Evolutionary conservation across 2,888 invertebrate genomes (phyloP).

Genomic region (Endotricha flammealis): DNA sequence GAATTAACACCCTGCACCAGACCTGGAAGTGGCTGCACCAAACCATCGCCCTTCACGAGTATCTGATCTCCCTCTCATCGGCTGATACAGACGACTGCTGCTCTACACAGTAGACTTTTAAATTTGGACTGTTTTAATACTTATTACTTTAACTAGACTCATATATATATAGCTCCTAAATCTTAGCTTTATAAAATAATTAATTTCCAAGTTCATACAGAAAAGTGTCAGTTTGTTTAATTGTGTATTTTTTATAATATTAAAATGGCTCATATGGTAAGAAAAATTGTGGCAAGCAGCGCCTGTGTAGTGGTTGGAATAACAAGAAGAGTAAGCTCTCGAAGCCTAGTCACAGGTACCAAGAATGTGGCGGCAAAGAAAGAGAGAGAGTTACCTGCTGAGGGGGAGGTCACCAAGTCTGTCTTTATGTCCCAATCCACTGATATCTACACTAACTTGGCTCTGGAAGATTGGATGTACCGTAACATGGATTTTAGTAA

Average conservation of each 20-base stretch:
- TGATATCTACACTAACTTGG: slow-evolving; percentile 95
- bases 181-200: background rate
- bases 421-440: slow-evolving; percentile 95
- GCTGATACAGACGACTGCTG: slow-evolving; percentile 81
- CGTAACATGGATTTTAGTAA: slow-evolving; percentile 89
- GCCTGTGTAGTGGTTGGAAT: slow-evolving; percentile 59
- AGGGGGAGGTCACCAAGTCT: slow-evolving; percentile 84
- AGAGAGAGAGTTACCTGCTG: slow-evolving; percentile 45
- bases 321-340: slow-evolving; percentile 54
- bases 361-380: slow-evolving; percentile 41
- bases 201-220: slow-evolving; percentile 58
- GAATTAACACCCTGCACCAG: slow-evolving; percentile 92
- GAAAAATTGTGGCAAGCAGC: slow-evolving; percentile 56
- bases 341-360: slow-evolving; percentile 44
- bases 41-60: slow-evolving; percentile 92
- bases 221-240: slow-evolving; percentile 62
- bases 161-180: background rate
- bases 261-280: slow-evolving; percentile 72
- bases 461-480: slow-evolving; percentile 98
- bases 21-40: slow-evolving; percentile 97
- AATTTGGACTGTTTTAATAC: slow-evolving; percentile 33
- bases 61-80: slow-evolving; percentile 88
- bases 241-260: slow-evolving; percentile 23
- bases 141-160: background rate
- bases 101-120: slow-evolving; percentile 43